Evolutionary conservation across 2,888 invertebrate species (phyloP), one percentile per base, ranked within the genome.

Genomic region (Lasiommata megera): DNA sequence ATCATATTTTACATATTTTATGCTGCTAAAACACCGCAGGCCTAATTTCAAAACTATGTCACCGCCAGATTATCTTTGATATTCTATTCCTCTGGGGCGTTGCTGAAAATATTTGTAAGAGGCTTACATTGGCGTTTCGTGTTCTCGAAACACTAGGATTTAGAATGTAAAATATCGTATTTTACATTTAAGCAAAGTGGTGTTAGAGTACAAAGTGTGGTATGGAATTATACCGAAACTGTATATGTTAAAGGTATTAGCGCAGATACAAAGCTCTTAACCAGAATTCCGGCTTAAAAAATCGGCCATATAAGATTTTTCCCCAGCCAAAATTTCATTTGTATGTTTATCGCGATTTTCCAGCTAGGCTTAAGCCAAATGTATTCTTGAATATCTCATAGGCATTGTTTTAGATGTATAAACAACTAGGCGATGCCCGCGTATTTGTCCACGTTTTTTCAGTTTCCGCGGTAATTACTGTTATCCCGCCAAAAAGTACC

Each of bases 31-130:
- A 74, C 71, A 72, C 67, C 63, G 62, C 62, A 64, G 69, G 64
- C 74, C 79, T 85, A 84, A 85, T 84, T 86, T 80, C 71, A 70
- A 69, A 84, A 82, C 74, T 82, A 75, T 83, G 86, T 84, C 78
- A 73, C 70, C 71, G 71, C 65, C 72, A 81, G 85, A 85, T 87
- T 82, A 87, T 82, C 82, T 75, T 68, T 80, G 81, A 79, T 83
- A 82, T 79, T 72, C 76, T 70, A 77, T 76, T 81, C 75, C 77
- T 81, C 82, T 74, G 70, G 72, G 66, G 60, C 66, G 66, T 64
- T 66, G 66, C 62, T 66, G 67, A 48, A 69, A 71, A 76, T 75
- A 72, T 74, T 77, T 75, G 72, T 80, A 79, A 80, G 77, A 74
- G 76, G 81, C 74, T 82, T 81, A 80, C 71, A 70, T 65, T 69